Base-by-base conservation (phyloP, 2,797 vertebrate species). In the Mycteria americana region DNA sequence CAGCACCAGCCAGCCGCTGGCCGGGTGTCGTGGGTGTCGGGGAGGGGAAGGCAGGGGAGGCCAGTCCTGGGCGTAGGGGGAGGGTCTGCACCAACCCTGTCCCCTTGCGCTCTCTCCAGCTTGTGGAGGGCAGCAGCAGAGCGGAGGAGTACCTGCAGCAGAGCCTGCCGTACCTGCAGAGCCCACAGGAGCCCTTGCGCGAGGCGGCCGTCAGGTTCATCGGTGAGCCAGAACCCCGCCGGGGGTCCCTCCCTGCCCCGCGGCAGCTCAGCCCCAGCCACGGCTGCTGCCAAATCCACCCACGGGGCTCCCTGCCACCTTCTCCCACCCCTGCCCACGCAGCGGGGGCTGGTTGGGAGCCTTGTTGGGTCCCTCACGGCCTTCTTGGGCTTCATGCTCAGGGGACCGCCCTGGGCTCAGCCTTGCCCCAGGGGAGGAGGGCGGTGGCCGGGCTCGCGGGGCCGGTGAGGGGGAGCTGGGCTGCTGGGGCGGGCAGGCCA, bases 391-490 rank as follows among this genome's bases (percentile, higher is more conserved):
- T 45, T 65, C 50, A 19, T 2, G 7, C 33, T 35, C 33, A 7
- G 16, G 62, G 39, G 5, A 54, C 31, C 4, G 9, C 33, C 76
- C 33, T 15, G 63, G 63, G 51, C 7, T 30, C 33, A 30, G 39
- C 16, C 39, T 14, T n/a, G 48, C 50, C 39, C 50, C 9, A 17
- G 33, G 50, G 50, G 7, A 79, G 50, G 27, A 37, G n/a, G 51
- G 28, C 1, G 2, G 1, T 7, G n/a, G 63, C 50, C 19, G 14
- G 76, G 76, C 60, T 25, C 0, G 5, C 4, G 48, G 25, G 16
- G 33, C 25, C 0, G 6, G 11, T 35, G 39, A 8, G 3, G n/a
- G 28, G 41, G 41, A 46, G n/a, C 41, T 9, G 27, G 51, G 51
- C 41, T 6, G 21, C n/a, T 48, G 53, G 63, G 43, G n/a, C 2